These are phyloP conservation scores for Epistrophella euchroma DNA, from an alignment of 2,888 invertebrate species.

Conservation along the genomic window DNA sequence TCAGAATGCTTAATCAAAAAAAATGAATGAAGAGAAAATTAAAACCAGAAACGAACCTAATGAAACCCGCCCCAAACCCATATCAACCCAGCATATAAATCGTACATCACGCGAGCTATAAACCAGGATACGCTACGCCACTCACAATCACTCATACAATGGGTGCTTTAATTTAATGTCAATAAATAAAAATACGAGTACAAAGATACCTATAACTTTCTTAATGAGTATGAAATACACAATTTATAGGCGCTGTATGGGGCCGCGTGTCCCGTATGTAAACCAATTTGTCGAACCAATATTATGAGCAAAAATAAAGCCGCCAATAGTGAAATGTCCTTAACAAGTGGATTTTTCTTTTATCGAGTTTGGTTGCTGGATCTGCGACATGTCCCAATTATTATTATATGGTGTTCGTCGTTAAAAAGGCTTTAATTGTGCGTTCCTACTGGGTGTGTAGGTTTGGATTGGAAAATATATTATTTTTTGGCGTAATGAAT, in stretches of 20 bases:
- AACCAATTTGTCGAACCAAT: conserved; percentile 1
- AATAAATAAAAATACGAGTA: conserved; percentile 1
- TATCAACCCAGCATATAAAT: neutral
- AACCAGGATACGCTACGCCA: neutral
- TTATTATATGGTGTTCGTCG: neutral
- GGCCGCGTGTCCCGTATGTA: neutral
- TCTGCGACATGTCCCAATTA: neutral
- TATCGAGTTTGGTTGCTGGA: neutral
- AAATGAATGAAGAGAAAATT: conserved; percentile 17
- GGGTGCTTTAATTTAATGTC: conserved; percentile 19
- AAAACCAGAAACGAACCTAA: neutral
- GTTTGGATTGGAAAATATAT: neutral
- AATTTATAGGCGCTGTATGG: neutral
- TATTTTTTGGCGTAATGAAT: neutral
- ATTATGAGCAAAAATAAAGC: neutral
- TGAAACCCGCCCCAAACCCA: too few relatives aligned
- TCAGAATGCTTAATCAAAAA: conserved; percentile 47
- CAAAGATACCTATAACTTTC: neutral
- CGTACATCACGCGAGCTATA: conserved; percentile 14
- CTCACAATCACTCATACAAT: neutral
- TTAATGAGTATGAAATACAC: conserved; percentile 10
- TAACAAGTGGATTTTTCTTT: conserved; percentile 6
- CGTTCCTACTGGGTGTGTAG: neutral
- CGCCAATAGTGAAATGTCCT: conserved; percentile 15
- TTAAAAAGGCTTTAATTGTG: conserved; percentile 1